A percentile compares a stretch with the other conserved stretches of the same genome.
phyloP scores from a whole-genome alignment of 2,113 vertebrate genomes.

The Panthera tigris region DNA sequence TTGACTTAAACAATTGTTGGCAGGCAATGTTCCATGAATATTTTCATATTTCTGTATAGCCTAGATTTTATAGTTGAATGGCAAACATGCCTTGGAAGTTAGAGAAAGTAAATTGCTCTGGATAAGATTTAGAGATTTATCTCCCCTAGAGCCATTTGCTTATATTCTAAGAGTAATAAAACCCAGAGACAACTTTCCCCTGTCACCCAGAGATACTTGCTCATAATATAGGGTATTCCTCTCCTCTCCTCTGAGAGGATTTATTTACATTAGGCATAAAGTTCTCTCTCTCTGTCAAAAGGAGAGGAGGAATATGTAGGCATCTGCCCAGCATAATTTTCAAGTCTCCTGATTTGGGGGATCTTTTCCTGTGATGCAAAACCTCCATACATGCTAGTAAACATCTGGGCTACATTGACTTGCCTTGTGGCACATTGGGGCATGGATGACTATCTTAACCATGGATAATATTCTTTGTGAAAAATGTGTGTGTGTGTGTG shows the following conservation, averaged over 20 bases:
- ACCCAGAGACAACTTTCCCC: not conserved
- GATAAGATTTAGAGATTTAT: not conserved
- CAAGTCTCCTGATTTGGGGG: not conserved
- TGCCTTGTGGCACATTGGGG: rapidly evolving
- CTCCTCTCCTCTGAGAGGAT: not conserved
- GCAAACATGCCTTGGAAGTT: not conserved
- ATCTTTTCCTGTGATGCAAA: not conserved
- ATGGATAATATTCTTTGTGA: not conserved
- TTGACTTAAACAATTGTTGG: not conserved
- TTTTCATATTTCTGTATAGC: not conserved
- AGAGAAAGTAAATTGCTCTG: conserved; percentile 4
- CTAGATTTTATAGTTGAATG: not conserved
- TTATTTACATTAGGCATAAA: not conserved
- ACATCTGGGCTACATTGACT: not conserved
- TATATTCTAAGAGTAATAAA: not conserved
- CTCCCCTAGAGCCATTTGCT: not conserved
- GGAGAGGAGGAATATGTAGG: not conserved
- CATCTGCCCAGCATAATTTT: not conserved
- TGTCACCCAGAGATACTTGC: not conserved
- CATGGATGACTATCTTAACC: not conserved
- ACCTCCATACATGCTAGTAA: not conserved
- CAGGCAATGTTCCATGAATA: not conserved
- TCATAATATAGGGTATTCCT: not conserved
- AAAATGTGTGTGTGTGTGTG: not conserved
- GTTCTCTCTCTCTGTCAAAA: not conserved